Base-by-base conservation (phyloP, 2,113 vertebrate species). In the Phyllostomus discolor region DNA sequence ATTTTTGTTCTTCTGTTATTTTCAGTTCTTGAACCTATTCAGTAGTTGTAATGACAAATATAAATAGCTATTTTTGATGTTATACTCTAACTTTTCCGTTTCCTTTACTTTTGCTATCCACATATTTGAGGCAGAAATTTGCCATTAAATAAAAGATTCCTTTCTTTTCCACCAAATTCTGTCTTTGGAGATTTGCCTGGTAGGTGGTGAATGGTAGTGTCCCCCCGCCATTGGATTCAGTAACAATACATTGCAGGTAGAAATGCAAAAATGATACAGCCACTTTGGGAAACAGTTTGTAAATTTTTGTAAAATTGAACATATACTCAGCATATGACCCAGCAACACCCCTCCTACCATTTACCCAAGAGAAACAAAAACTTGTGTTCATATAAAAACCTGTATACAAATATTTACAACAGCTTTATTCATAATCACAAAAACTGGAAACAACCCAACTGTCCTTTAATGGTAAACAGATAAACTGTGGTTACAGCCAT, bases 351-450 rank as follows among this genome's bases (percentile, higher is more conserved):
- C 46, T 88, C n/a, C 67, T 41, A 88, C 16, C 69, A 59, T 80
- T 90, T 81, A 66, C n/a, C 48, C 48, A 82, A 93, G 35, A 97
- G 59, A 89, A 97, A 89, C 14, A 94, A 88, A 85, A 91, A 67
- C 35, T 64, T 75, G 14, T 75, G 26, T 64, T 86, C 38, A 94
- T 54, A 92, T 0, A 76, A 75, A 91, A 94, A 66, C 16, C 10
- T 91, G 33, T 26, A 86, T 10, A 35, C 35, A 86, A 89, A 89
- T 89, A 54, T 86, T 78, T 85, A 35, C 57, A 83, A 88, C 35
- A 38, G 16, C 75, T 84, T 94, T 72, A 88, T 66, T 92, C 31
- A 90, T 33, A 88, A 92, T 43, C 24, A 31, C 57, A 91, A 78
- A 89, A 93, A 57, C 59, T 50, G 38, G 26, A 91, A 88, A 88